These are phyloP conservation scores for Ischnus inquisitorius DNA, from an alignment of 2,888 invertebrate species.

Conservation along the genomic window DNA sequence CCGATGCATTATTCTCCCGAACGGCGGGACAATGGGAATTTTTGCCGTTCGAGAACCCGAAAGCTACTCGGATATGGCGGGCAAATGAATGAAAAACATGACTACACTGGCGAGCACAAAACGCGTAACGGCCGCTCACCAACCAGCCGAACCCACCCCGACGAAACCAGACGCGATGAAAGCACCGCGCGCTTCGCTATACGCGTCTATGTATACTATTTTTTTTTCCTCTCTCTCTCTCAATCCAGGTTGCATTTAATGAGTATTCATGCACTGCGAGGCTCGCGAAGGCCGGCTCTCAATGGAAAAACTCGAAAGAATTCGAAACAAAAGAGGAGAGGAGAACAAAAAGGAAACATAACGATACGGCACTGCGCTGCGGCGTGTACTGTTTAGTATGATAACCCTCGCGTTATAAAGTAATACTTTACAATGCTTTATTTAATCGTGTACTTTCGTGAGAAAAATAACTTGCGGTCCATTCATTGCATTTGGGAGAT, in stretches of 20 bases:
- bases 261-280: slow-evolving; percentile 54
- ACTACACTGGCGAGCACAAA: slow-evolving; percentile 46
- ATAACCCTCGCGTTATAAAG: neutral
- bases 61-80: slow-evolving; percentile 36
- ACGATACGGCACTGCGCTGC: neutral
- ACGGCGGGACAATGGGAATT: slow-evolving; percentile 46
- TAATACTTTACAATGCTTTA: too few relatives aligned
- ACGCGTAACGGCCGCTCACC: slow-evolving; percentile 49
- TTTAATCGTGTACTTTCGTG: too few relatives aligned
- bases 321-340: slow-evolving; percentile 2
- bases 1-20: slow-evolving; percentile 55
- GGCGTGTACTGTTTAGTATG: neutral
- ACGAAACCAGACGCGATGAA: slow-evolving; percentile 59
- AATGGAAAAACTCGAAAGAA: slow-evolving; percentile 30
- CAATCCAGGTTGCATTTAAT: slow-evolving; percentile 57
- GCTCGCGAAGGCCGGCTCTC: slow-evolving; percentile 24
- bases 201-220: slow-evolving; percentile 44
- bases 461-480: neutral
- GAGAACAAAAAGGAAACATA: slow-evolving; percentile 12
- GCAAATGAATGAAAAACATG: slow-evolving; percentile 58
- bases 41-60: slow-evolving; percentile 36
- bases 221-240: slow-evolving; percentile 31
- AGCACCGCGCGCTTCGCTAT: slow-evolving; percentile 41
- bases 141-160: slow-evolving; percentile 3
- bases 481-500: neutral